Conservation (phyloP, 2,888 invertebrate genomes). For the Oxycera nigricornis region DNA sequence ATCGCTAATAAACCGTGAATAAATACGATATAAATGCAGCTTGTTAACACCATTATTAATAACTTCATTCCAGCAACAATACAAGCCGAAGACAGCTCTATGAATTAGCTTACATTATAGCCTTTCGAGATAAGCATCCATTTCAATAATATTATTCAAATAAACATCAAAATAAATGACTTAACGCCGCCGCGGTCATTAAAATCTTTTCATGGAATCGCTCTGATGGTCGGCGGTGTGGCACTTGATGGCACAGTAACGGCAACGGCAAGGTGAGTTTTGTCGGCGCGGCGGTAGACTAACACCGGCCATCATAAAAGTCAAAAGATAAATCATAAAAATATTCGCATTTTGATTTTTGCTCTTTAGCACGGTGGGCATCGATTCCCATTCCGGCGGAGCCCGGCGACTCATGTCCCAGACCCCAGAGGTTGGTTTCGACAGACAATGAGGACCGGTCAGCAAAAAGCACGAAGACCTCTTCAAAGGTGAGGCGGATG, state of each 20-base stretch:
- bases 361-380: background rate
- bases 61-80: constrained; percentile 17
- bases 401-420: background rate
- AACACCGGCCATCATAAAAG: constrained; percentile 40
- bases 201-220: constrained; percentile 24
- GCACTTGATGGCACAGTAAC: constrained; percentile 18
- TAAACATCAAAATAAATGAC: constrained; percentile 40
- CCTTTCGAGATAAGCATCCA: constrained; percentile 31
- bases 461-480: background rate
- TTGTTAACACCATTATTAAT: constrained; percentile 30
- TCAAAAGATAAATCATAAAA: constrained; percentile 39
- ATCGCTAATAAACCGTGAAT: constrained; percentile 24
- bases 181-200: constrained; percentile 38
- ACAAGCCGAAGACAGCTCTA: constrained; percentile 32
- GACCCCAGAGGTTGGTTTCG: background rate
- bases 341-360: constrained; percentile 33
- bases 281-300: constrained; percentile 30
- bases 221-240: constrained; percentile 24
- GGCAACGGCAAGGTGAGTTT: background rate
- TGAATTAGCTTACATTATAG: constrained; percentile 25
- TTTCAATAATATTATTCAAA: constrained; percentile 40
- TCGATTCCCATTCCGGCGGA: background rate
- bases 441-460: background rate
- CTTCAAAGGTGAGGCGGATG: background rate
- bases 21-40: constrained; percentile 23